Conservation (phyloP, 2,113 vertebrate genomes). For the Nansenia antarctica region DNA sequence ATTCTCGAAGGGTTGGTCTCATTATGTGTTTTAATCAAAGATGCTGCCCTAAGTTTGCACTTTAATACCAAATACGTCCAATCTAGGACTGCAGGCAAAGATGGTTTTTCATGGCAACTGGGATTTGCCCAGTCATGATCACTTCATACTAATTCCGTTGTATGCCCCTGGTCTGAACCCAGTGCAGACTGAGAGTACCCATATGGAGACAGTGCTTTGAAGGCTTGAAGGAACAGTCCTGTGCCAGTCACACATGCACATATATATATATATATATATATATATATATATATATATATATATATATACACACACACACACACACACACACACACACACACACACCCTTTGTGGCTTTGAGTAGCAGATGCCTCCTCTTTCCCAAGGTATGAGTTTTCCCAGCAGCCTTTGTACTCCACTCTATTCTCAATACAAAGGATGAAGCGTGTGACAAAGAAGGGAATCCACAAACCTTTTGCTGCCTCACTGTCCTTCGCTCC, state of each 20-base stretch:
- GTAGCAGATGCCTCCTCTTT: not conserved
- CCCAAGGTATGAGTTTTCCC: not conserved
- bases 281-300: too few species aligned
- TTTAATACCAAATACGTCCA: not conserved
- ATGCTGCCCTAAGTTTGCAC: not conserved
- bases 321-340: too few species aligned
- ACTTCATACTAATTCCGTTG: not conserved
- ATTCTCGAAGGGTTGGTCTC: too few species aligned
- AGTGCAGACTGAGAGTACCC: not conserved
- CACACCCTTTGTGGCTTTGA: constrained; percentile 9
- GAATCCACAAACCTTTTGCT: constrained; percentile 39
- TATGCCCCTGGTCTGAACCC: not conserved
- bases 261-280: too few species aligned
- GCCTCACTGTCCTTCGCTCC: constrained; percentile 20
- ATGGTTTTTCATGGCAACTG: not conserved
- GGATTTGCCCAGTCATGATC: not conserved
- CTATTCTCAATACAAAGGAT: constrained; percentile 6
- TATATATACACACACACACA: too few species aligned
- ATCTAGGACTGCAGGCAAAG: not conserved
- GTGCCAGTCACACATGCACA: not conserved
- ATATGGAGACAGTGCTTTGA: not conserved
- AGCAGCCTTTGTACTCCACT: not conserved
- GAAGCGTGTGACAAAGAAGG: constrained; percentile 20
- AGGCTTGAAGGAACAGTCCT: not conserved
- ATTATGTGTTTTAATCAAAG: not conserved